Evolutionary conservation across 2,797 vertebrate species (phyloP), one percentile per base, ranked within the genome.

Genomic region (Neosalanx taihuensis): DNA sequence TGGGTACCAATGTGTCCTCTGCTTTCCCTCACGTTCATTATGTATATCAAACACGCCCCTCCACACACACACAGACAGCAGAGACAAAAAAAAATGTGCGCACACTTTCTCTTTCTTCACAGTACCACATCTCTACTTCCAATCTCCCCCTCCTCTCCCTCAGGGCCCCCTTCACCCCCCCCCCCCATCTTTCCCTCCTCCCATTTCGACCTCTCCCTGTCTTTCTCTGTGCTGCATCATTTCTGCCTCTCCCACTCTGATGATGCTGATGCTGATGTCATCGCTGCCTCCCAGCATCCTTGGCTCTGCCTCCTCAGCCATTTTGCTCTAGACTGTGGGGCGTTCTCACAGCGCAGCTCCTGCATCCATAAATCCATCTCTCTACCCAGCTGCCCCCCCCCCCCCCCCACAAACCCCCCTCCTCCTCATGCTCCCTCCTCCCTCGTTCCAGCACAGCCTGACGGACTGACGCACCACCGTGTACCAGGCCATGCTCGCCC

Each of bases 251-350:
- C 72, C 70, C 74, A 75, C 67, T 37, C 46, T 81, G 87, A 83
- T 89, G 90, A 89, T 90, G 89, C 72, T 87, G 83, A 20, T 83
- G 87, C 79, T 91, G 89, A 90, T 87, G 90, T 92, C 91, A 92
- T 80, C 88, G 78, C 80, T 77, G 76, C 80, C 90, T 86, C 85
- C 82, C 87, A 89, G 88, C 88, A 88, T 90, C 89, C 84, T 76
- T 79, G 68, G 70, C 74, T 77, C 77, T 81, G 84, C 72, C 88
- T 83, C 75, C 83, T 64, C 87, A 88, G 90, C 90, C 91, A 92
- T 90, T 92, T 92, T 83, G 85, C 80, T 46, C 53, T 26, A 75
- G 64, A 73, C 77, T 35, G 68, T 71, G n/a, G 72, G 66, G 65
- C 72, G 70, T 79, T 59, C 74, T 72, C 76, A 73, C 80, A 77